phyloP scores from a whole-genome alignment of 1,140 invertebrate genomes.

The Pogonomyrmex californicus region DNA sequence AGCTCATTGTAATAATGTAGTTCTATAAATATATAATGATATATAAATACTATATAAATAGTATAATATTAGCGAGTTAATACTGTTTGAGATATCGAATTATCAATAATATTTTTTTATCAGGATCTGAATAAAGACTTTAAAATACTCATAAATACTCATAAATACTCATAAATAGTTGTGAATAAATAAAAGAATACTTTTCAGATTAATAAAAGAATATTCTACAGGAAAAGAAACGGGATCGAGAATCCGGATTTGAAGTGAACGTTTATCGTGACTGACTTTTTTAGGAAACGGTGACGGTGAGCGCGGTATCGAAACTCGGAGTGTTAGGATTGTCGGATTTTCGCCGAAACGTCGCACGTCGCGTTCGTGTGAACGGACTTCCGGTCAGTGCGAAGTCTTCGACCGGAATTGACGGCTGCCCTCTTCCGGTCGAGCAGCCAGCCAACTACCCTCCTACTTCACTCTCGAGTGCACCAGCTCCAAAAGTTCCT shows the following conservation, averaged over 20 bases:
- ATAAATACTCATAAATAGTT: too few relatives aligned
- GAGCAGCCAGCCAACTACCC: constrained; percentile 74
- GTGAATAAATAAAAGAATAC: too few relatives aligned
- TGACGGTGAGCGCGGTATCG: background rate
- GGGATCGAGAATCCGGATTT: background rate
- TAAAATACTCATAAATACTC: background rate
- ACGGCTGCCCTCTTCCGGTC: constrained; percentile 71
- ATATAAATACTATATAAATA: background rate
- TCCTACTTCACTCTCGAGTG: constrained; percentile 73
- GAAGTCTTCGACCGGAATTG: constrained; percentile 62
- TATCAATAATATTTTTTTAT: background rate
- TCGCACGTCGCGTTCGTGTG: constrained; percentile 1
- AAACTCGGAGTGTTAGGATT: constrained; percentile 6
- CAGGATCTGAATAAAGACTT: background rate
- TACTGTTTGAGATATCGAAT: background rate
- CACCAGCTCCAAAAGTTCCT: constrained; percentile 71
- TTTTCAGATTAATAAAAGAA: background rate
- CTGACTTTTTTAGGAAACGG: background rate
- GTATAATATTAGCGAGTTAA: background rate
- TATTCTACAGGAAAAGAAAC: background rate
- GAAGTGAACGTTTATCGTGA: constrained; percentile 13
- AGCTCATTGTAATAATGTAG: too few relatives aligned
- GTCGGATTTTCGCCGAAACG: background rate
- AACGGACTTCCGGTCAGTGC: constrained; percentile 46
- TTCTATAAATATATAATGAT: background rate